Evolutionary conservation across 2,888 invertebrate species (phyloP), one percentile per base, ranked within the genome.

Genomic region (Apotomis turbidana): DNA sequence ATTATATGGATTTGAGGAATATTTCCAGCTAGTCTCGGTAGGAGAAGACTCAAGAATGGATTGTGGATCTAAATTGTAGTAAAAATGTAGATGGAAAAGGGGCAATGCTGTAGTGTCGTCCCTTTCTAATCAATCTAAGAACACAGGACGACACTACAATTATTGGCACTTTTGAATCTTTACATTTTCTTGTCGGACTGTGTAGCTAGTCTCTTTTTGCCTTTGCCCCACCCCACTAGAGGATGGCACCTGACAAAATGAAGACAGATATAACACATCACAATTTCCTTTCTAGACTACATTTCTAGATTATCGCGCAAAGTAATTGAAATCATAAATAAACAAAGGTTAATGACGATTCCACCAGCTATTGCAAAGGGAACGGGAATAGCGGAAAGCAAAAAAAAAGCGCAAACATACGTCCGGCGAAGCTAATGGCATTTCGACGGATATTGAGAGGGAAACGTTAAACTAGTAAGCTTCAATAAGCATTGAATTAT

Each of bases 321-420:
- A 9, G 51, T 62, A 13, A 63, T 15, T 52, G 52, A 15, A 63
- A 63, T 54, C 38, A 38, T 63, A 63, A 62, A 51, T 49, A 63
- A 10, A 63, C 12, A 61, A 62, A 62, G 62, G 52, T 54, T 63
- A 63, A 52, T 63, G 63, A 63, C 41, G 10, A 27, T 41, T n/a
- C 58, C 38, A 58, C 58, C 5, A 8, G 10, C 13, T 12, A 59
- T 64, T 44, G 66, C 55, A 57, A 66, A 46, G 8, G 8, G 46
- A 46, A 66, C 55, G 46, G 55, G 36, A 66, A 66, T 66, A 57
- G 55, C 27, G 36, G 41, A 41, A 64, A 12, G 55, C 9, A 57
- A 63, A 63, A 66, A 66, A 66, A 57, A 66, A n/a, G 46, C 57
- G 57, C n/a, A 57, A 64, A 46, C 27, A 38, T 55, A 57, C 66